phyloP scores from a whole-genome alignment of 2,113 vertebrate genomes.

The Myrmophylax atrothorax region DNA sequence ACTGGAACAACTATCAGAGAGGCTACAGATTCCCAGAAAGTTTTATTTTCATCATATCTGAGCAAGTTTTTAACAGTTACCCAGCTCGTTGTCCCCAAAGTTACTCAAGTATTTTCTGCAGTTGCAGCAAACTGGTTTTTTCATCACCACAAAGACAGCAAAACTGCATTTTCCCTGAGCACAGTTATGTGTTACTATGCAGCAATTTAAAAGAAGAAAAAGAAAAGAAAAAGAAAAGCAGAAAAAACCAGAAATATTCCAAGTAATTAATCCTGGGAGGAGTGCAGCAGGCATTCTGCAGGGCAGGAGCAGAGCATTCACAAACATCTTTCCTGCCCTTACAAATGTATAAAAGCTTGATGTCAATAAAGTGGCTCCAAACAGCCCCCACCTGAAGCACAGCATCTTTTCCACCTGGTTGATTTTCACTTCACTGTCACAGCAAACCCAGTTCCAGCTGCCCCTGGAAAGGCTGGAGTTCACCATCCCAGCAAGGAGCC shows the following conservation, averaged over 20 bases:
- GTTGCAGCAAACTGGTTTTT: neutral
- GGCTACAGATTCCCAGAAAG: neutral
- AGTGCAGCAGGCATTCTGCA: neutral
- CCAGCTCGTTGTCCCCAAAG: neutral
- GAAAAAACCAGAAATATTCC: neutral
- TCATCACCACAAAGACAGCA: neutral
- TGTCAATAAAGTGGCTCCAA: neutral
- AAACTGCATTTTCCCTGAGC: neutral
- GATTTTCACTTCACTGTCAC: neutral
- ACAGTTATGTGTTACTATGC: neutral
- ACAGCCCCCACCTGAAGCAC: neutral
- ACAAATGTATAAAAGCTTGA: neutral
- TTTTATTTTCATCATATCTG: neutral
- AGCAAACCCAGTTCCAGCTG: neutral
- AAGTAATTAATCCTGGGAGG: neutral
- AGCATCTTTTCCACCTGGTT: neutral
- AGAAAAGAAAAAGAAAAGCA: neutral
- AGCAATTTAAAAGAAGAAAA: neutral
- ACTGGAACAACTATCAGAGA: neutral
- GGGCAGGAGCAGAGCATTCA: neutral
- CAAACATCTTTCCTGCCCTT: neutral
- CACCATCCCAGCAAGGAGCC: neutral
- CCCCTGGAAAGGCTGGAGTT: neutral
- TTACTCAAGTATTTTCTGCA: neutral
- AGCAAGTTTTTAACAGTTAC: neutral